Percentiles rank a stretch among this genome's conserved stretches.
These are phyloP conservation scores for Vimba vimba DNA, from an alignment of 2,113 vertebrate species.

Conservation along the genomic window DNA sequence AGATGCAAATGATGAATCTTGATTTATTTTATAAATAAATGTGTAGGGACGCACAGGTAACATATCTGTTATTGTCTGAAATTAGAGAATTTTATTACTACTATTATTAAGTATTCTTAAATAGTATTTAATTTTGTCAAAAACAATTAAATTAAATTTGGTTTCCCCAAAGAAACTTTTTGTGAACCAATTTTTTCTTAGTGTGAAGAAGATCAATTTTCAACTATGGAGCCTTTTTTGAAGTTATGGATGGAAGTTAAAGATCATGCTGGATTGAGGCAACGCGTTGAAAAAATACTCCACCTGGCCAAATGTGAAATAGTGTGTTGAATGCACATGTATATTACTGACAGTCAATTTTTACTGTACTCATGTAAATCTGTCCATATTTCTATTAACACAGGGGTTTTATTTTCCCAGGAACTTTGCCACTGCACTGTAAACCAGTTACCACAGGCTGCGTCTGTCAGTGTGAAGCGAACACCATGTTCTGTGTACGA, in stretches of 20 bases:
- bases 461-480: constrained; percentile 13
- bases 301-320: not conserved
- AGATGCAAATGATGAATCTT: not conserved
- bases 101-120: not conserved
- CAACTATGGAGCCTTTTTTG: not conserved
- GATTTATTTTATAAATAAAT: not conserved
- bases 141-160: no score
- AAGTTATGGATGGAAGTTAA: not conserved
- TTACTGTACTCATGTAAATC: constrained; percentile 49
- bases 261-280: not conserved
- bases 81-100: not conserved
- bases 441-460: constrained; percentile 15
- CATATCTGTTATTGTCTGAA: no score
- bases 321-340: not conserved
- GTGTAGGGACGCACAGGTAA: no score
- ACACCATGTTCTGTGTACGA: not conserved
- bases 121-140: no score
- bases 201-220: not conserved
- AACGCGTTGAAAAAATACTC: not conserved
- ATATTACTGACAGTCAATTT: constrained; percentile 27
- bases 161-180: no score
- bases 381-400: constrained; percentile 54
- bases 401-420: constrained; percentile 37
- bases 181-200: no score
- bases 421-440: constrained; percentile 17